A percentile compares a stretch with the other conserved stretches of the same genome.
These are phyloP conservation scores for Fabriciana adippe DNA, from an alignment of 2,888 invertebrate genomes.

Conservation along the genomic window DNA sequence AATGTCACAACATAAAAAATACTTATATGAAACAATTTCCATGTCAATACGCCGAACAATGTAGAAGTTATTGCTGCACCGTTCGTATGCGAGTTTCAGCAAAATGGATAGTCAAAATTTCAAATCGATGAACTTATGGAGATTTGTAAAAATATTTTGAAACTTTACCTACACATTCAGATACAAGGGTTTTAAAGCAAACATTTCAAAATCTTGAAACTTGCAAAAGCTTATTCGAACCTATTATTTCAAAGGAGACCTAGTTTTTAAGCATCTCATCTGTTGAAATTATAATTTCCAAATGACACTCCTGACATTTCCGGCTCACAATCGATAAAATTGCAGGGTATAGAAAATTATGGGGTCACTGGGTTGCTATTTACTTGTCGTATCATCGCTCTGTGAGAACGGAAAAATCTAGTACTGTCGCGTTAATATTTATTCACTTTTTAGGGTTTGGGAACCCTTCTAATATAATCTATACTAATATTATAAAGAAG, in stretches of 20 bases:
- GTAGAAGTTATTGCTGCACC: too few species aligned
- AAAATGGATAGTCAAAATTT: too few species aligned
- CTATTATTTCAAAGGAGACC: slow-evolving; percentile 11
- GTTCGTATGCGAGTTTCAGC: too few species aligned
- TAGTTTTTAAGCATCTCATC: slow-evolving; percentile 19
- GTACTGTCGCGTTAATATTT: too few species aligned
- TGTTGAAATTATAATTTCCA: slow-evolving; percentile 30
- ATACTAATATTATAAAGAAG: too few species aligned
- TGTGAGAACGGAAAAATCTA: neutral
- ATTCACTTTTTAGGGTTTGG: too few species aligned
- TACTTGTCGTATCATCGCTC: slow-evolving; percentile 1
- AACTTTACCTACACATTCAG: too few species aligned
- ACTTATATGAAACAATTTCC: neutral
- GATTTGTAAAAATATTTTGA: too few species aligned
- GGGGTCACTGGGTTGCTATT: slow-evolving; percentile 2
- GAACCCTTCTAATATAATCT: too few species aligned
- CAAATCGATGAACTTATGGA: too few species aligned
- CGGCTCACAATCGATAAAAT: slow-evolving; percentile 15
- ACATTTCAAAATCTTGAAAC: slow-evolving; percentile 1
- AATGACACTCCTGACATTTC: slow-evolving; percentile 37
- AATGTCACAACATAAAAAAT: too few species aligned
- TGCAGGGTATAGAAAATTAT: slow-evolving; percentile 14
- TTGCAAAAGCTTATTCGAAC: neutral
- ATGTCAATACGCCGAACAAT: too few species aligned
- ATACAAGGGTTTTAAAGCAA: neutral